These are phyloP conservation scores for Rhea pennata DNA, from an alignment of 2,113 vertebrate genomes.

Conservation along the genomic window DNA sequence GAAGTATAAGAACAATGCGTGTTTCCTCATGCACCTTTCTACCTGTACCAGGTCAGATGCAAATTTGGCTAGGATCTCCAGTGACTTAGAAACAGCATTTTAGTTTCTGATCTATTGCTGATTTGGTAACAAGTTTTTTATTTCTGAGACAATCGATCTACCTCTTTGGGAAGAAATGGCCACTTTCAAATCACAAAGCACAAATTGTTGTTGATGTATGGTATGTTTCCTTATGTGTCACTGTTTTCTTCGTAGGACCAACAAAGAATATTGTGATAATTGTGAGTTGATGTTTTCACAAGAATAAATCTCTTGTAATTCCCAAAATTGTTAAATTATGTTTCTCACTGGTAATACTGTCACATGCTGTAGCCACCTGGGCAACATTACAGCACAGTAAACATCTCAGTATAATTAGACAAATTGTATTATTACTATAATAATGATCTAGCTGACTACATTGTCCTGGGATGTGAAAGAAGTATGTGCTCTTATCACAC, in stretches of 20 bases:
- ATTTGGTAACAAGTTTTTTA: background rate
- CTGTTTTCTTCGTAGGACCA: background rate
- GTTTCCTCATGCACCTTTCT: background rate
- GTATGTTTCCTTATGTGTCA: background rate
- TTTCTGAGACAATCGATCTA: background rate
- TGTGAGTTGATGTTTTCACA: background rate
- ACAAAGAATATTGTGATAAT: background rate
- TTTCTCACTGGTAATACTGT: background rate
- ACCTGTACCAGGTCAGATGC: background rate
- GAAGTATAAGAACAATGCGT: background rate
- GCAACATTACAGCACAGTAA: background rate
- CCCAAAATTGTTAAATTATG: slow-evolving; percentile 20
- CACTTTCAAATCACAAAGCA: background rate
- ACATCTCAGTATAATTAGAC: background rate
- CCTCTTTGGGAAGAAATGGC: background rate
- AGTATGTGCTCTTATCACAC: background rate
- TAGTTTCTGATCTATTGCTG: background rate
- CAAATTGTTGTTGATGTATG: too few relatives aligned
- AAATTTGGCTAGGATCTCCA: background rate
- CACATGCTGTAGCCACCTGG: background rate
- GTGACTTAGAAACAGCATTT: background rate
- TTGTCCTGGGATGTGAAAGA: background rate
- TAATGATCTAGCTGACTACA: background rate
- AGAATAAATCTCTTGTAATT: background rate
- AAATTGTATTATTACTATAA: slow-evolving; percentile 15